phyloP scores from a whole-genome alignment of 2,113 vertebrate species.

The Setophaga coronata region DNA sequence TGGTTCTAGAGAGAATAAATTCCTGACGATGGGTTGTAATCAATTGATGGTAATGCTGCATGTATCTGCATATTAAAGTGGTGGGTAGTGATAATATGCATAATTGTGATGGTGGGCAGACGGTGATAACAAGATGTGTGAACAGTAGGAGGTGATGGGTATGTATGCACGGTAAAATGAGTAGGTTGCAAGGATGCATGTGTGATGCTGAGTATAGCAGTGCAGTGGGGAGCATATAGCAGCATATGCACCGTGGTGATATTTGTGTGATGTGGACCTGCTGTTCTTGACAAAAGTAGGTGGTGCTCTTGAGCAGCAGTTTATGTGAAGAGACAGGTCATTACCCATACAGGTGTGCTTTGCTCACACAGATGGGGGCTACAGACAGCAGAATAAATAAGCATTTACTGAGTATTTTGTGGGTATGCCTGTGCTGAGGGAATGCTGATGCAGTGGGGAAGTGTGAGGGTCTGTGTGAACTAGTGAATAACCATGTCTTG shows the following conservation, averaged over 20 bases:
- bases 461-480: neutral
- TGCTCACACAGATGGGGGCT: neutral
- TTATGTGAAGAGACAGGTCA: neutral
- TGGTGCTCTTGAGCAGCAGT: neutral
- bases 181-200: neutral
- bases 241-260: neutral
- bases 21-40: neutral
- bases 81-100: conserved; percentile 9
- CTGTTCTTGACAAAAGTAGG: neutral
- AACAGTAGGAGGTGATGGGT: conserved; percentile 37
- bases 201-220: neutral
- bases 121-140: neutral
- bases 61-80: conserved; percentile 30
- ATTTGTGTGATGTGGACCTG: neutral
- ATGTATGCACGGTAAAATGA: neutral
- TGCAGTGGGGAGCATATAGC: neutral
- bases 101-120: conserved; percentile 16
- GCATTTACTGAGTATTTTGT: neutral
- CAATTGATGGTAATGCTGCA: neutral
- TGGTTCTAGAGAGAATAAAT: neutral
- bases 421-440: neutral
- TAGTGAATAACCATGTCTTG: neutral
- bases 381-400: neutral
- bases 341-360: neutral
- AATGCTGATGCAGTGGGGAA: neutral